phyloP scores from a whole-genome alignment of 2,797 vertebrate species.

The Sebastiscus albofasciatus region DNA sequence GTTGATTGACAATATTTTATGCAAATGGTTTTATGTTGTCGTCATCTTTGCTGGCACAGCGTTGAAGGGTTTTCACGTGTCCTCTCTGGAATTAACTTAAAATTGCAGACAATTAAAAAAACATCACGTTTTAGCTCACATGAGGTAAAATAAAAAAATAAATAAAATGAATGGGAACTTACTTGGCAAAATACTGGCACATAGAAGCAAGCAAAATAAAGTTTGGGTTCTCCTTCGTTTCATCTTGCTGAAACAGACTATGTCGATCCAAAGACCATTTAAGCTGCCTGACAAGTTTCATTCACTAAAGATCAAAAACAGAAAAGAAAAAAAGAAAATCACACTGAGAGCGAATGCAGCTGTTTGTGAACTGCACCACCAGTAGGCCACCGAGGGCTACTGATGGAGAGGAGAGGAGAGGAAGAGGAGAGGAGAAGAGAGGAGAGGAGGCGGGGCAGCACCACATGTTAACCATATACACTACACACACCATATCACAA shows the following conservation, averaged over 20 bases:
- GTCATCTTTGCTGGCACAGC: not conserved
- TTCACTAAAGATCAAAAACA: not conserved
- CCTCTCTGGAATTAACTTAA: not conserved
- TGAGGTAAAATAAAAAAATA: not conserved
- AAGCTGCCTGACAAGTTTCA: not conserved
- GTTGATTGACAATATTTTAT: not conserved
- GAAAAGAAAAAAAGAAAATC: not conserved
- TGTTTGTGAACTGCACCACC: not conserved
- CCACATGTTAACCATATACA: not conserved
- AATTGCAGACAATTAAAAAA: not conserved
- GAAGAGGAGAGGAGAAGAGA: too few relatives aligned
- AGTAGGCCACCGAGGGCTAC: not conserved
- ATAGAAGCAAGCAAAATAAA: constrained; percentile 53
- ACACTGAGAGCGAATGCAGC: not conserved
- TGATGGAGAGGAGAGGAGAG: not conserved
- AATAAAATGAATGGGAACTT: constrained; percentile 44
- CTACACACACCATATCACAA: not conserved
- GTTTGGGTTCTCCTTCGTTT: constrained; percentile 50
- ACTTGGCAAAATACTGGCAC: constrained; percentile 62
- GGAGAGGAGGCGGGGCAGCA: constrained; percentile 27
- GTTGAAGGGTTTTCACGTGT: not conserved
- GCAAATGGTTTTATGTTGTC: not conserved
- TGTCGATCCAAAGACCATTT: constrained; percentile 30
- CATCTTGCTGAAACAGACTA: constrained; percentile 62
- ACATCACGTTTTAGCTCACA: not conserved